phyloP scores from a whole-genome alignment of 2,113 vertebrate genomes.

The Thymallus thymallus region DNA sequence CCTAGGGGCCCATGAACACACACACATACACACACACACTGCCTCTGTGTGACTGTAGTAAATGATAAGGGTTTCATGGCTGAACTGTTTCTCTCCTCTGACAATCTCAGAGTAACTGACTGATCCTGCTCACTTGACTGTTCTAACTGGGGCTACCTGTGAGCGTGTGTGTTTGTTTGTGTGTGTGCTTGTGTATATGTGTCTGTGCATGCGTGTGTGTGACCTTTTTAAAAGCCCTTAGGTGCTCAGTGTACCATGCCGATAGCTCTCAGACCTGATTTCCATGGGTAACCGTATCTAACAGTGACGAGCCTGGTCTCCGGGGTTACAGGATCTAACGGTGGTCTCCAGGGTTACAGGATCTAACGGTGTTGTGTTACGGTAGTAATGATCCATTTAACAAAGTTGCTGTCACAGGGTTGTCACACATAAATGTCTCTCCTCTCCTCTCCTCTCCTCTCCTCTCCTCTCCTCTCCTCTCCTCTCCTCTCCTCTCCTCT shows the following conservation, averaged over 20 bases:
- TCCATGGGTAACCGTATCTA: slow-evolving; percentile 24
- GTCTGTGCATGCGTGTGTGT: not conserved
- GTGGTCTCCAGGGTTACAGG: slow-evolving; percentile 31
- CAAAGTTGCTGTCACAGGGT: slow-evolving; percentile 2
- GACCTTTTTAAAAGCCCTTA: slow-evolving; percentile 48
- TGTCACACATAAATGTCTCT: slow-evolving; percentile 17
- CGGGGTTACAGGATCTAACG: slow-evolving; percentile 14
- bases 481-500: not conserved
- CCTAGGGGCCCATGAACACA: not conserved
- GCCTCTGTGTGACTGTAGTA: not conserved
- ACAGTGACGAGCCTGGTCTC: slow-evolving; percentile 41
- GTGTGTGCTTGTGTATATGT: not conserved
- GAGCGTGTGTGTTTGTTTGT: slow-evolving; percentile 21
- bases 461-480: not conserved
- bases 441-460: not conserved
- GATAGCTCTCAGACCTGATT: slow-evolving; percentile 42
- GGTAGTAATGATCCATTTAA: not conserved
- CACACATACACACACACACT: not conserved
- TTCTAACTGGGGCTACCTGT: not conserved
- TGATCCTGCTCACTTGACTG: too few species aligned
- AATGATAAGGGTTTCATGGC: not conserved
- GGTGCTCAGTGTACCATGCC: slow-evolving; percentile 42
- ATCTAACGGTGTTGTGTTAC: not conserved
- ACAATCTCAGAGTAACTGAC: not conserved
- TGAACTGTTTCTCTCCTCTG: not conserved